A percentile compares a stretch with the other conserved stretches of the same genome.
Evolutionary conservation across 2,888 invertebrate species (phyloP).

Genomic region (Ethmia dodecea): DNA sequence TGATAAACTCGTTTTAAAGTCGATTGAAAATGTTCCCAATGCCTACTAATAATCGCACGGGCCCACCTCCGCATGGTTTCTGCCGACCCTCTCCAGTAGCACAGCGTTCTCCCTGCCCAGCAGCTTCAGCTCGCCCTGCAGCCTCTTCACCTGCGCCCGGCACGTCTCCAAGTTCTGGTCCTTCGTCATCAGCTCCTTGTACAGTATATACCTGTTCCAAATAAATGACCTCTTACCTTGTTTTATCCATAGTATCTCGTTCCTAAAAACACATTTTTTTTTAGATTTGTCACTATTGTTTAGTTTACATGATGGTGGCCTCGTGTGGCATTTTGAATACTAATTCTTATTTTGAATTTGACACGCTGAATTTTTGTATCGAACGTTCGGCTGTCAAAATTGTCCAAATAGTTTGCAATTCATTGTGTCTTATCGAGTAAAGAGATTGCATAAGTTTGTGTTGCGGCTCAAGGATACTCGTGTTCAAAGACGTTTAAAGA

Average conservation of each 20-base stretch:
- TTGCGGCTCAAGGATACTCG: no score
- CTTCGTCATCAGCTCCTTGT: conserved; percentile 80
- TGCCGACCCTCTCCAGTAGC: conserved; percentile 72
- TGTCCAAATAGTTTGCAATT: background rate
- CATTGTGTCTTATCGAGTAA: no score
- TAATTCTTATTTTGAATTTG: conserved; percentile 6
- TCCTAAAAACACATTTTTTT: conserved; percentile 21
- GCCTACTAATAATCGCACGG: background rate
- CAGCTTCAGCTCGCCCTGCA: conserved; percentile 81
- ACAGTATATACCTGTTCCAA: conserved; percentile 77
- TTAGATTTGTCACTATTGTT: background rate
- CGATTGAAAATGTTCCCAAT: background rate
- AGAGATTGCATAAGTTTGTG: no score
- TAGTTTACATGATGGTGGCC: background rate
- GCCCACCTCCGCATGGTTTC: conserved; percentile 55
- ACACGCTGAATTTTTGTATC: background rate
- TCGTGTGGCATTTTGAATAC: background rate
- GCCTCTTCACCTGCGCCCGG: conserved; percentile 77
- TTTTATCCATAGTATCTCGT: conserved; percentile 33
- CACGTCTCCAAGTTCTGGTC: conserved; percentile 80
- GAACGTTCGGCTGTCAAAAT: no score
- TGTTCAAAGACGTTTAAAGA: no score
- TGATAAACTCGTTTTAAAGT: no score
- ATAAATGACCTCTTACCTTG: conserved; percentile 38
- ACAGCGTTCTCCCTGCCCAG: conserved; percentile 79